phyloP scores from a whole-genome alignment of 2,113 vertebrate species.

The Pipra filicauda region DNA sequence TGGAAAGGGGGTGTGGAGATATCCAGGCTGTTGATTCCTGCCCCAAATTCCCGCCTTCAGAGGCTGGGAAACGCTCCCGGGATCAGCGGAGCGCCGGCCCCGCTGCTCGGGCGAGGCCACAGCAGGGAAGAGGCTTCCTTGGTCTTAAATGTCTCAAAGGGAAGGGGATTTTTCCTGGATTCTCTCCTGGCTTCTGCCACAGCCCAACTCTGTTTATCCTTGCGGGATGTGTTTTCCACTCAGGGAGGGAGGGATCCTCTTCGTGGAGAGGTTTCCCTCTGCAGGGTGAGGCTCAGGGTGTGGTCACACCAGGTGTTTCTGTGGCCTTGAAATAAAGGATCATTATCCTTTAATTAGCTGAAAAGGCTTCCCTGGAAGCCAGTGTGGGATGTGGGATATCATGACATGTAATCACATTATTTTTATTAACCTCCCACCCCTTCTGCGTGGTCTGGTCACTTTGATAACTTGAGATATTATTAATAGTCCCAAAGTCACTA shows the following conservation, averaged over 20 bases:
- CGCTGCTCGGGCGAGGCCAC: neutral
- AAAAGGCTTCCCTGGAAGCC: neutral
- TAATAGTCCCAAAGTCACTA: neutral
- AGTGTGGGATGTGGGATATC: neutral
- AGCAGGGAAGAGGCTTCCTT: neutral
- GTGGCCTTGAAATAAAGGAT: neutral
- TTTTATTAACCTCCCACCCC: neutral
- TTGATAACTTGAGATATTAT: neutral
- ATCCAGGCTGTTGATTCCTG: neutral
- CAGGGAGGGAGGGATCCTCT: neutral
- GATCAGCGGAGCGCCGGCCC: neutral
- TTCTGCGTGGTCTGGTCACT: fast-evolving
- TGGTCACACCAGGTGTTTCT: neutral
- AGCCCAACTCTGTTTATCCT: neutral
- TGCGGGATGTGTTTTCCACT: neutral
- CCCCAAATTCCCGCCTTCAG: neutral
- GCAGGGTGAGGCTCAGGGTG: neutral
- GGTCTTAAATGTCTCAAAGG: neutral
- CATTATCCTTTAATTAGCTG: neutral
- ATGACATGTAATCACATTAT: neutral
- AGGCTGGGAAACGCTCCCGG: fast-evolving
- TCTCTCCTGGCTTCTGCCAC: neutral
- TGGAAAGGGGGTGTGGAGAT: neutral
- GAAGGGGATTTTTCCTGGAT: neutral
- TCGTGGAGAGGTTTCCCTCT: neutral